Conservation (phyloP, 2,113 vertebrate genomes). For the Upupa epops region DNA sequence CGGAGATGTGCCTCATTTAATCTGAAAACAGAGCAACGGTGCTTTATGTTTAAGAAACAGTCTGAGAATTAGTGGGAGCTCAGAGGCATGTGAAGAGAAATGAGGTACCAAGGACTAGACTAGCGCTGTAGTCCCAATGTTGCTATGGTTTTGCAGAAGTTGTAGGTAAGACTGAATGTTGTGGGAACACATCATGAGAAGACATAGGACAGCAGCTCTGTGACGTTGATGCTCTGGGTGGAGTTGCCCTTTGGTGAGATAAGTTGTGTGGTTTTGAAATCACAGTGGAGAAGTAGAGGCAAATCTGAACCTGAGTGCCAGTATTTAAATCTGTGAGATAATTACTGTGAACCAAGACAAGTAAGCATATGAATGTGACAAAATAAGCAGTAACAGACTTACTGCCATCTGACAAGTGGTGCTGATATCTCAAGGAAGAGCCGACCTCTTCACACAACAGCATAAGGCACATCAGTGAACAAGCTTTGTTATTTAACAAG, state of each 20-base stretch:
- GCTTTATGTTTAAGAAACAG: neutral
- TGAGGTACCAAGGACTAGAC: neutral
- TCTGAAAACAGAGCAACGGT: neutral
- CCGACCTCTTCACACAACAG: neutral
- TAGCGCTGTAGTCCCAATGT: neutral
- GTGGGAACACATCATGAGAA: neutral
- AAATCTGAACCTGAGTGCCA: neutral
- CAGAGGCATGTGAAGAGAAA: neutral
- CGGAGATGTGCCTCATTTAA: neutral
- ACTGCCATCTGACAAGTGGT: neutral
- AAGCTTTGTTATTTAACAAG: neutral
- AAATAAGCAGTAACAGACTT: constrained; percentile 8
- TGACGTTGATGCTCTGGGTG: neutral
- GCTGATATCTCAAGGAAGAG: neutral
- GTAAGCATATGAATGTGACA: neutral
- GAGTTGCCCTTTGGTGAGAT: neutral
- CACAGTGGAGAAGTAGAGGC: neutral
- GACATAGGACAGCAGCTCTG: neutral
- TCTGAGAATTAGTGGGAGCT: neutral
- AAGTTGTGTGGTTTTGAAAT: neutral
- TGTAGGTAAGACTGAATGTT: neutral
- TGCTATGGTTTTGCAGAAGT: neutral
- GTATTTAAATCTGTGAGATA: neutral
- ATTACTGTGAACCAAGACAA: neutral
- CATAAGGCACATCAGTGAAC: neutral